Percentiles rank a stretch among this genome's conserved stretches.
phyloP scores from a whole-genome alignment of 2,888 invertebrate genomes.

The Leptinotarsa haldemani region DNA sequence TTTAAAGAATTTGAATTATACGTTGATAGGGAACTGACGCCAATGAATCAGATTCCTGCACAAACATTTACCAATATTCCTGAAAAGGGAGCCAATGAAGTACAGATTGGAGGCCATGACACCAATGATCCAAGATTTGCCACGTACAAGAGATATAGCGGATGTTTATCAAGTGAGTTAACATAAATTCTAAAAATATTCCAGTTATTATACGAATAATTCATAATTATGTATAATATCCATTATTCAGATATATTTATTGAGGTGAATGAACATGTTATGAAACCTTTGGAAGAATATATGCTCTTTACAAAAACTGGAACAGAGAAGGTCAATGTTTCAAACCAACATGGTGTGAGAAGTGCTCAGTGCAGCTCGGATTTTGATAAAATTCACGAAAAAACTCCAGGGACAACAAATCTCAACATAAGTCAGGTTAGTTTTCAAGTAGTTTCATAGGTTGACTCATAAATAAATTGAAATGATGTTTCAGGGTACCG shows the following conservation, averaged over 20 bases:
- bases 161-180: slow-evolving; percentile 86
- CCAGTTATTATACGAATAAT: background rate
- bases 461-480: background rate
- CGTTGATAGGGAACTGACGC: slow-evolving; percentile 82
- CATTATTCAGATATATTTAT: slow-evolving; percentile 80
- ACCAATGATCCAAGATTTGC: slow-evolving; percentile 85
- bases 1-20: slow-evolving; percentile 78
- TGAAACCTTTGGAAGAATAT: slow-evolving; percentile 92
- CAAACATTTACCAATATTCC: slow-evolving; percentile 77
- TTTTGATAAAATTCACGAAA: slow-evolving; percentile 75
- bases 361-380: slow-evolving; percentile 87
- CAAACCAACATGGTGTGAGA: slow-evolving; percentile 86
- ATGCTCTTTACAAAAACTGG: slow-evolving; percentile 90
- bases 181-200: background rate
- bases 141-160: slow-evolving; percentile 88
- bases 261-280: slow-evolving; percentile 85
- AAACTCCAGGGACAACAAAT: slow-evolving; percentile 69
- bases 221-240: background rate
- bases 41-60: slow-evolving; percentile 75
- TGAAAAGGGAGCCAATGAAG: slow-evolving; percentile 81
- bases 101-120: slow-evolving; percentile 88
- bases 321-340: slow-evolving; percentile 87
- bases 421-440: slow-evolving; percentile 72
- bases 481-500: slow-evolving; percentile 71
- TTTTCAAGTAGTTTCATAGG: slow-evolving; percentile 1